Evolutionary conservation across 2,113 vertebrate genomes (phyloP), one percentile per base, ranked within the genome.

Genomic region (Hyperopisus bebe): DNA sequence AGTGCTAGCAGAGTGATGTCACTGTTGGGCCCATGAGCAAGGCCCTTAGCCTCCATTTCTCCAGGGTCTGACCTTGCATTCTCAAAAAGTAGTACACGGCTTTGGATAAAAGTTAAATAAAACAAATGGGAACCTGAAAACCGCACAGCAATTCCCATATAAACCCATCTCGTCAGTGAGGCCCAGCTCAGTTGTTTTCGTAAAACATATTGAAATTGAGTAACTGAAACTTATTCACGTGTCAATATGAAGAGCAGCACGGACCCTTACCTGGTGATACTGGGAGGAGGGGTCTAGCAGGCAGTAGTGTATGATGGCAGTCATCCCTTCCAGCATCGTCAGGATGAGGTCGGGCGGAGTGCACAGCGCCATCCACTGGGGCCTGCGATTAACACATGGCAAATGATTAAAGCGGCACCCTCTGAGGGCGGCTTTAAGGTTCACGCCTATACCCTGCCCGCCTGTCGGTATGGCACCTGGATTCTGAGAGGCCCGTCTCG

Each of bases 261-360:
- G 82, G 39, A 39, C 44, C 44, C 44, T 47, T 47, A 84, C 98
- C 96, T 99, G 98, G 94, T 99, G 98, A 93, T 99, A 99, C 80
- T 99, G 98, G 0, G 97, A 97, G 83, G 97, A 96, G 39, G 98
- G 97, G 95, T 99, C 98, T 92, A 99, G 94, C 48, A 99, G 95
- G 91, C 98, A 99, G 92, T 99, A 99, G 94, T 99, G 98, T 94
- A 99, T 99, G 92, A 99, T 98, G 90, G 98, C 97, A 9, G 98
- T 99, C 90, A 99, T 95, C n/a, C 98, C 98, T 94, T 99, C 98
- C 90, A 99, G 94, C 48, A 99, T 94, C 39, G 97, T 99, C 24
- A 99, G 96, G 92, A 99, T 96, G 94, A 99, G 96, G 94, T 99
- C 98, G 90, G 98, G 98, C 51, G 98, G 98, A 90, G 97, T 98